phyloP scores from a whole-genome alignment of 37 sponge, comb jelly and placozoan species.

The Oopsacas minuta region DNA sequence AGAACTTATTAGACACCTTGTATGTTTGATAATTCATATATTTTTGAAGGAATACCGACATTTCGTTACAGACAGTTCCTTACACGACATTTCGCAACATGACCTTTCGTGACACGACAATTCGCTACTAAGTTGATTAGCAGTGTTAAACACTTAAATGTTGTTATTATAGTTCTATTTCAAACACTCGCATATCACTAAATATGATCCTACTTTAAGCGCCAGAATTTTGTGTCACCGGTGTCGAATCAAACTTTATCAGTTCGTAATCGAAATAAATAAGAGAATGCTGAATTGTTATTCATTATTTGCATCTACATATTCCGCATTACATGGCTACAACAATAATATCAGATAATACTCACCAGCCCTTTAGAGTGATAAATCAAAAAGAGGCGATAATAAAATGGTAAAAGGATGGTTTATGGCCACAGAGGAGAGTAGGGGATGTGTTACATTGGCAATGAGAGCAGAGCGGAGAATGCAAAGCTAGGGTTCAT shows the following conservation, averaged over 20 bases:
- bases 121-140: not conserved
- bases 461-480: not conserved
- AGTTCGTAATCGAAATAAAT: not conserved
- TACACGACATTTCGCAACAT: not conserved
- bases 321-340: not conserved
- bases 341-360: constrained; percentile 3
- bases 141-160: not conserved
- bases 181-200: not conserved
- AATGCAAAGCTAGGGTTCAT: not conserved
- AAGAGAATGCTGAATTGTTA: not conserved
- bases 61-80: not conserved
- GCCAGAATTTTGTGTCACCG: too few relatives aligned
- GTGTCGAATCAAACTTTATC: too few relatives aligned
- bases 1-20: too few relatives aligned
- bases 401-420: not conserved
- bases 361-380: not conserved
- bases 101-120: not conserved
- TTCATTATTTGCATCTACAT: too few relatives aligned
- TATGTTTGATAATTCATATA: too few relatives aligned
- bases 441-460: not conserved
- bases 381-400: not conserved
- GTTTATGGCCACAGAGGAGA: not conserved
- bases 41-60: not conserved
- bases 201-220: not conserved
- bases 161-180: not conserved